Conservation (phyloP, 2,797 vertebrate species). For the Nannoperca obscura region DNA sequence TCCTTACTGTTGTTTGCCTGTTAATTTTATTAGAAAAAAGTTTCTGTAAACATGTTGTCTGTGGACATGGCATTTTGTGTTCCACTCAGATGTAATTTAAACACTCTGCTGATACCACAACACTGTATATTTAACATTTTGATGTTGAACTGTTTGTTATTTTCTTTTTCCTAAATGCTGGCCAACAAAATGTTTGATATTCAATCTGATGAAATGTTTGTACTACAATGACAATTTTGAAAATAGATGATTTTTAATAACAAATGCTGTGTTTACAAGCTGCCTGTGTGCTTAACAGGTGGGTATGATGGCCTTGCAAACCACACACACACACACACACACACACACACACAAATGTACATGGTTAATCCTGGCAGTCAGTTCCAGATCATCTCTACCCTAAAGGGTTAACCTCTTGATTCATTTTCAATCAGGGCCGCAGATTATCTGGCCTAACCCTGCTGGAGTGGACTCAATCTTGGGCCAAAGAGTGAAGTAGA, state of each 20-base stretch:
- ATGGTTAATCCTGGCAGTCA: conserved; percentile 69
- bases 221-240: background rate
- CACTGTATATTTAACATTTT: background rate
- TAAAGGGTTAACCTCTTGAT: conserved; percentile 81
- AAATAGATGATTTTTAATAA: conserved; percentile 3
- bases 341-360: conserved; percentile 33
- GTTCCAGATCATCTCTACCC: conserved; percentile 65
- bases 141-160: background rate
- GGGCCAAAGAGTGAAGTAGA: conserved; percentile 80
- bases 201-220: background rate
- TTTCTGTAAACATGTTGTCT: background rate
- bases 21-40: conserved; percentile 14
- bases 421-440: conserved; percentile 84
- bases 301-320: conserved; percentile 16
- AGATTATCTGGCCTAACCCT: conserved; percentile 85
- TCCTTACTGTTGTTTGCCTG: background rate
- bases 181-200: background rate
- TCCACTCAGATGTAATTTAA: background rate
- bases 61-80: background rate
- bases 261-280: conserved; percentile 20
- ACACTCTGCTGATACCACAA: background rate
- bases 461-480: conserved; percentile 84
- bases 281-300: conserved; percentile 47
- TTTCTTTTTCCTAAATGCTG: background rate
- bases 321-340: conserved; percentile 28